Evolutionary conservation across 2,113 vertebrate species (phyloP).

Genomic region (Capricornis sumatraensis): DNA sequence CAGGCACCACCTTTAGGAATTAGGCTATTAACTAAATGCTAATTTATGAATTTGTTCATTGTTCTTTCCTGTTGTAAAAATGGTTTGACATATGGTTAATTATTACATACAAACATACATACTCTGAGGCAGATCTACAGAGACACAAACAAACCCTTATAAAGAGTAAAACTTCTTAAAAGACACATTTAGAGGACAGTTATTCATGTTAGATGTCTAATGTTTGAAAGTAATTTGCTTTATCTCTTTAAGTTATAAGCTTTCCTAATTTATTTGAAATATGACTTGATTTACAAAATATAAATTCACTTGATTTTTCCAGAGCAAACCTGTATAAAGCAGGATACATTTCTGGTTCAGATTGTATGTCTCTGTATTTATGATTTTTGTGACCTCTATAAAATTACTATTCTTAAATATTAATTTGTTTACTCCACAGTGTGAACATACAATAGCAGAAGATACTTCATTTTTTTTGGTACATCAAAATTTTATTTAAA

Average conservation of each 20-base stretch:
- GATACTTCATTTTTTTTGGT: background rate
- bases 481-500: background rate
- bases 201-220: background rate
- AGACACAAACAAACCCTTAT: background rate
- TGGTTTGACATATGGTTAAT: constrained; percentile 3
- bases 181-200: background rate
- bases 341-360: background rate
- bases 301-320: constrained; percentile 28
- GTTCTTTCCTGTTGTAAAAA: background rate
- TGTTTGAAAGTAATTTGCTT: constrained; percentile 26
- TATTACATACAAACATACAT: background rate
- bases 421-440: background rate
- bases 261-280: constrained; percentile 24
- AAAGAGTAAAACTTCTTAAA: background rate
- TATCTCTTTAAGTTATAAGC: background rate
- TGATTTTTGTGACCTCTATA: background rate
- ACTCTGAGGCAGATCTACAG: background rate
- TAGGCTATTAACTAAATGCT: background rate
- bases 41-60: constrained; percentile 10
- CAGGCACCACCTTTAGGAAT: background rate
- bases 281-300: background rate
- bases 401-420: background rate
- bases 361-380: background rate
- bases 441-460: background rate
- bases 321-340: background rate